These are phyloP conservation scores for Epizoanthus illoricatus DNA, from an alignment of 92 coral and sea anemone species.

Conservation along the genomic window DNA sequence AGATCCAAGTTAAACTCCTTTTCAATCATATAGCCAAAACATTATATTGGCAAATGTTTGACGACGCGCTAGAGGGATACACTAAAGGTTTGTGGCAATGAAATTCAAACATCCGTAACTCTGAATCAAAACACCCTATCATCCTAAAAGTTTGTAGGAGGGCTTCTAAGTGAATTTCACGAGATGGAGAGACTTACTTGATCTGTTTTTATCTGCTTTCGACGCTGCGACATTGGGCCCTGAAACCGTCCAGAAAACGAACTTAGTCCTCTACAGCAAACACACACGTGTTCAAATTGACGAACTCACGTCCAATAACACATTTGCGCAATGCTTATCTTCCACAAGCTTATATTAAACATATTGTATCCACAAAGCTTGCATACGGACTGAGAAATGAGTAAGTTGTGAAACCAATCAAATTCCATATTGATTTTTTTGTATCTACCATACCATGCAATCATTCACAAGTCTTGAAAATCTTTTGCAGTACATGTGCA, in stretches of 20 bases:
- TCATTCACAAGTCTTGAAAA: neutral
- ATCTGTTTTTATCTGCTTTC: neutral
- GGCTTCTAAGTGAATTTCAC: too few species aligned
- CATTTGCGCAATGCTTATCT: neutral
- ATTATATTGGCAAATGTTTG: too few species aligned
- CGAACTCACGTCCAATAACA: neutral
- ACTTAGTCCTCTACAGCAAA: too few species aligned
- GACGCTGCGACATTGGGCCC: constrained; percentile 13
- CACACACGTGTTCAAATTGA: too few species aligned
- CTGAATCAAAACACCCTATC: too few species aligned
- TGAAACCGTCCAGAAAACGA: neutral
- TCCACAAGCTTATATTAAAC: neutral
- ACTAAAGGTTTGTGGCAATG: too few species aligned
- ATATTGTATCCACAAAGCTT: neutral
- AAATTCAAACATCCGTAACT: too few species aligned
- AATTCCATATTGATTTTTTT: neutral
- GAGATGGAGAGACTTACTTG: constrained; percentile 21
- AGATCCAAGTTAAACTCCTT: too few species aligned
- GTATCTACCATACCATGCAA: too few species aligned
- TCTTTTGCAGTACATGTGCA: neutral
- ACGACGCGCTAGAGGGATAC: too few species aligned
- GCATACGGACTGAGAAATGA: neutral
- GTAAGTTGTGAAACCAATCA: neutral
- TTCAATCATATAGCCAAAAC: too few species aligned
- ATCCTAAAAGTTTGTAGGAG: too few species aligned